Percentiles rank a stretch among this genome's conserved stretches.
phyloP scores from a whole-genome alignment of 2,888 invertebrate genomes.

The Volucella inflata region DNA sequence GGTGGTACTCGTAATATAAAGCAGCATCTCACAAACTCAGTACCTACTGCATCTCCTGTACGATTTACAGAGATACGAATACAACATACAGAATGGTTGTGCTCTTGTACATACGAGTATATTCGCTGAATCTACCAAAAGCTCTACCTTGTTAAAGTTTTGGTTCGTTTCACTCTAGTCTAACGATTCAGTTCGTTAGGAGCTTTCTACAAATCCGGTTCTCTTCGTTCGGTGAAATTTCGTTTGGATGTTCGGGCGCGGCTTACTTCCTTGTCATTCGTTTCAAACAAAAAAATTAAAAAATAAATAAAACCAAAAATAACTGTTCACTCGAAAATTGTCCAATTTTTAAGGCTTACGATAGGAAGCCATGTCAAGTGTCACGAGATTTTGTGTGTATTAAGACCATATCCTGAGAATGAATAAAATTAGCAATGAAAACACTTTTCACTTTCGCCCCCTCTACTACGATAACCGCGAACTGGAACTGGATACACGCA shows the following conservation, averaged over 20 bases:
- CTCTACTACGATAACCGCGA: slow-evolving; percentile 13
- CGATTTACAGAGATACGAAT: slow-evolving; percentile 14
- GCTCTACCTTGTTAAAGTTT: slow-evolving; percentile 62
- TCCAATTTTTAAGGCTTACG: slow-evolving; percentile 23
- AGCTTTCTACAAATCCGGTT: slow-evolving; percentile 74
- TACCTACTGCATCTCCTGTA: slow-evolving; percentile 54
- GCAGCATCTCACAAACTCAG: slow-evolving; percentile 24
- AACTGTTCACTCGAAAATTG: slow-evolving; percentile 27
- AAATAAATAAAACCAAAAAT: neutral
- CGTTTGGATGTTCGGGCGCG: slow-evolving; percentile 66
- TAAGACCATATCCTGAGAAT: slow-evolving; percentile 25
- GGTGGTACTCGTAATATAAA: neutral
- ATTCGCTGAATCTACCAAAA: slow-evolving; percentile 34
- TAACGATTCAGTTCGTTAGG: slow-evolving; percentile 73
- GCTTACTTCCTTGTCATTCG: slow-evolving; percentile 45
- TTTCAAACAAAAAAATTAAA: slow-evolving; percentile 19
- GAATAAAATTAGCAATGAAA: slow-evolving; percentile 52
- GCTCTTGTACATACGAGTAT: neutral
- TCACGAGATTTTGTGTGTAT: slow-evolving; percentile 42
- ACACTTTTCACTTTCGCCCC: slow-evolving; percentile 47
- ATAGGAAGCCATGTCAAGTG: slow-evolving; percentile 18
- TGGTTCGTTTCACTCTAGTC: slow-evolving; percentile 64
- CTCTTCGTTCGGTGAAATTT: slow-evolving; percentile 43
- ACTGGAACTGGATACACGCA: slow-evolving; percentile 74
- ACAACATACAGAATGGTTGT: neutral